Percentiles rank a stretch among this genome's conserved stretches.
These are phyloP conservation scores for Eumerus sabulonum DNA, from an alignment of 2,888 invertebrate genomes.

Conservation along the genomic window DNA sequence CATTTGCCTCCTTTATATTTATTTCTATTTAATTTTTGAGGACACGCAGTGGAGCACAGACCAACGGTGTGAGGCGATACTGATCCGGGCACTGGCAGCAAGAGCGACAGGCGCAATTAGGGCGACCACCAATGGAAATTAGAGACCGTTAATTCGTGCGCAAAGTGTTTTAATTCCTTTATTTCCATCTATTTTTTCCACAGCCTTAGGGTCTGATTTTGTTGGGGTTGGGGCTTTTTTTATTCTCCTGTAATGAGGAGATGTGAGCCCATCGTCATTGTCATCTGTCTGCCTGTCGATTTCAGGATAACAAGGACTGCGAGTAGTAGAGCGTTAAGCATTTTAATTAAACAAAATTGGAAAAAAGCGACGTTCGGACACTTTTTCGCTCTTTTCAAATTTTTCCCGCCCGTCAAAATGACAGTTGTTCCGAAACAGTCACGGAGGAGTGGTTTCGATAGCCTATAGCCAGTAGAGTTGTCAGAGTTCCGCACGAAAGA, in stretches of 20 bases:
- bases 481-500: too few species aligned
- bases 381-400: too few species aligned
- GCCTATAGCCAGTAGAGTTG: too few species aligned
- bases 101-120: constrained; percentile 62
- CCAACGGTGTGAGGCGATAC: too few species aligned
- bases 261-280: constrained; percentile 4
- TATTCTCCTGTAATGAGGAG: constrained; percentile 31
- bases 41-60: constrained; percentile 12
- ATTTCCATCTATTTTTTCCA: constrained; percentile 16
- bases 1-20: constrained; percentile 31
- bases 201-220: too few species aligned
- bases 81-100: constrained; percentile 8
- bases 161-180: constrained; percentile 62
- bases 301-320: constrained; percentile 51
- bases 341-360: constrained; percentile 63
- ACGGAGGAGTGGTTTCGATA: too few species aligned
- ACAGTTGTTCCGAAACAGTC: too few species aligned
- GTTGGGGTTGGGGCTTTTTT: neutral
- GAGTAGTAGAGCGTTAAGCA: constrained; percentile 54
- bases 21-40: constrained; percentile 22
- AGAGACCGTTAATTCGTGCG: constrained; percentile 69
- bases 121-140: constrained; percentile 66
- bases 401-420: too few species aligned
- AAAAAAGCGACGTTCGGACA: too few species aligned
- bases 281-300: constrained; percentile 45